Conservation (phyloP, 2,113 vertebrate genomes). For the Lycocorax pyrrhopterus region DNA sequence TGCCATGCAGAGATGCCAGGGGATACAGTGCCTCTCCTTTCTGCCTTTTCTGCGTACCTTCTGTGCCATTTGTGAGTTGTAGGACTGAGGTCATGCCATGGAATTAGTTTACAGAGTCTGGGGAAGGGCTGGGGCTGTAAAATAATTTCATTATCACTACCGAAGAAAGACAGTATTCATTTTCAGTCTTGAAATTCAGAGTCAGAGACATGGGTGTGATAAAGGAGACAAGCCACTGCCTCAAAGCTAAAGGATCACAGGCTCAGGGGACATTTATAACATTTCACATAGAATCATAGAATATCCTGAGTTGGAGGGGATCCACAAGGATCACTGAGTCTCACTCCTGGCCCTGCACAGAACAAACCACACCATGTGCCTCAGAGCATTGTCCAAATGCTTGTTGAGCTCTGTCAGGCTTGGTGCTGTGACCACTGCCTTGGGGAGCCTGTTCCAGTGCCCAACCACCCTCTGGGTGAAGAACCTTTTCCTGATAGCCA, state of each 20-base stretch:
- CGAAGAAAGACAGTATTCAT: neutral
- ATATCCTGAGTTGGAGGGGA: neutral
- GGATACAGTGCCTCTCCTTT: conserved; percentile 37
- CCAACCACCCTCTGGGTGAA: rapidly evolving
- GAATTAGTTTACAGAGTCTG: neutral
- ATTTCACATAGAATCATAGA: neutral
- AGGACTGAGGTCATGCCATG: neutral
- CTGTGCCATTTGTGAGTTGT: neutral
- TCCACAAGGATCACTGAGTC: neutral
- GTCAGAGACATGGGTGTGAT: neutral
- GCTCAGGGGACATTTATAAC: neutral
- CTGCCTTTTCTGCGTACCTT: neutral
- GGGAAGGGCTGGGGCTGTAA: neutral
- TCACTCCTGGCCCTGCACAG: neutral
- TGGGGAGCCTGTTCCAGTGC: neutral
- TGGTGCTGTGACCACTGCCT: neutral
- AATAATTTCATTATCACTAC: neutral
- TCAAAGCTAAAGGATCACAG: neutral
- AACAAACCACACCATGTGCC: neutral
- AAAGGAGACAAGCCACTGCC: conserved; percentile 4
- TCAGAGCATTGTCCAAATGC: neutral
- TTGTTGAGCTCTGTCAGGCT: neutral
- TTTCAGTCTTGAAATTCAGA: neutral
- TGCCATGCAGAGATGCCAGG: conserved; percentile 65
- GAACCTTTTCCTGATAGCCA: neutral